Percentiles rank a stretch among this genome's conserved stretches.
These are phyloP conservation scores for Ochotona curzoniae DNA, from an alignment of 2,113 vertebrate genomes.

Conservation along the genomic window DNA sequence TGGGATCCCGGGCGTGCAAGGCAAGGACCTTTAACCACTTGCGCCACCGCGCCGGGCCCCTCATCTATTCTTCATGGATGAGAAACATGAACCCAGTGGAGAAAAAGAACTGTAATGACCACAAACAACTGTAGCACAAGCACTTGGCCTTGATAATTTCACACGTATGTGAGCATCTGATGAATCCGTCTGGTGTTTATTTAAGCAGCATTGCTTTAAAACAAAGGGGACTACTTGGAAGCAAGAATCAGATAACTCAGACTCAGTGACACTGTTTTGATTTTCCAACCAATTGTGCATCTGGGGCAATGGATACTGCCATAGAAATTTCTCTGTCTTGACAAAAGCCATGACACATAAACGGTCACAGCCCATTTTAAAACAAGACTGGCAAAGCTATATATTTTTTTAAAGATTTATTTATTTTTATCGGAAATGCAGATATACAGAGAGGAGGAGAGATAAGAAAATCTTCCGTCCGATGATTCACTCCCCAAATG, in stretches of 20 bases:
- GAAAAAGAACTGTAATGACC: too few species aligned
- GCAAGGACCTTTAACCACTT: too few species aligned
- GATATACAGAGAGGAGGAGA: too few species aligned
- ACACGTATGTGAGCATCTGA: background rate
- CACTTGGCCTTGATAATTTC: background rate
- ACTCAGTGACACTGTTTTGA: background rate
- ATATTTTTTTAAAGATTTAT: too few species aligned
- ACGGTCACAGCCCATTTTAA: background rate
- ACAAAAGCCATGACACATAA: background rate
- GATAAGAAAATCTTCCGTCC: too few species aligned
- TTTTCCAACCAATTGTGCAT: background rate
- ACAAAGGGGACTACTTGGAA: constrained; percentile 1
- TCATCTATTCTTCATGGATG: too few species aligned
- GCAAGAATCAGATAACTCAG: background rate
- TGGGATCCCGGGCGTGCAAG: too few species aligned
- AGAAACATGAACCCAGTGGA: too few species aligned
- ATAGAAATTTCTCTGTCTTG: background rate
- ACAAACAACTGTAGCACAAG: too few species aligned
- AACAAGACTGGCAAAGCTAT: background rate
- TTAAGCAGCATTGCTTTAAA: background rate
- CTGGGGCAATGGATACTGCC: background rate
- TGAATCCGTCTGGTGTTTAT: constrained; percentile 1
- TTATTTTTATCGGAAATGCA: too few species aligned
- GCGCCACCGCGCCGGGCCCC: too few species aligned
- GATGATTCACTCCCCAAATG: too few species aligned